These are phyloP conservation scores for Drosophila orosa DNA, from an alignment of 1,140 invertebrate species.

Conservation along the genomic window DNA sequence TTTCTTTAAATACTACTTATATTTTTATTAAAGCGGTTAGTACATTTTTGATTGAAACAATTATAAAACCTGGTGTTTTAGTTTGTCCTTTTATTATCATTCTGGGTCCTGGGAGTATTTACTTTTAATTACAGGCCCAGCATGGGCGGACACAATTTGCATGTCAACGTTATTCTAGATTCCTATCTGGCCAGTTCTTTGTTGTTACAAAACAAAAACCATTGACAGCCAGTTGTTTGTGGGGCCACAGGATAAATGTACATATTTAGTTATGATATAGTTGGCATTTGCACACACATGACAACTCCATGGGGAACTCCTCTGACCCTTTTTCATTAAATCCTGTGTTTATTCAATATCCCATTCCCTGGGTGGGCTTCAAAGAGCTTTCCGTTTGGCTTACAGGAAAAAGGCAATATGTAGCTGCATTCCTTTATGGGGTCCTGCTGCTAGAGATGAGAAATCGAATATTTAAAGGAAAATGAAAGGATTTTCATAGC, in stretches of 20 bases:
- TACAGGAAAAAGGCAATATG: not conserved
- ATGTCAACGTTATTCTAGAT: slow-evolving; percentile 11
- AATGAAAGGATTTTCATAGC: no score
- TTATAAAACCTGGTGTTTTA: not conserved
- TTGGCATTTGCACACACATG: not conserved
- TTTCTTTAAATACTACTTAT: not conserved
- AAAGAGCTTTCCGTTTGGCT: not conserved
- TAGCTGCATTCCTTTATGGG: no score
- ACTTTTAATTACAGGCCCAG: slow-evolving; percentile 19
- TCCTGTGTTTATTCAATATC: slow-evolving; percentile 2
- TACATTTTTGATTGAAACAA: no score
- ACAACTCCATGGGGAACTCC: slow-evolving; percentile 1
- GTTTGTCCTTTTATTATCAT: not conserved
- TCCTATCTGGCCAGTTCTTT: not conserved
- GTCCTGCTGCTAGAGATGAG: not conserved
- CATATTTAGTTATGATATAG: not conserved
- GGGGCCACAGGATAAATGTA: not conserved
- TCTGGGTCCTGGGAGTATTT: not conserved
- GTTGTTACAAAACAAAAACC: not conserved
- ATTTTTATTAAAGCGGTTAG: not conserved
- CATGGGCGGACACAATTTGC: not conserved
- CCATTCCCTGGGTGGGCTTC: no score
- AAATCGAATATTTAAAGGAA: not conserved
- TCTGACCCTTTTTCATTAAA: not conserved
- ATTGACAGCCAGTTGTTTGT: slow-evolving; percentile 8